Evolutionary conservation across 2,797 vertebrate genomes (phyloP).

Genomic region (Lacerta viridis): DNA sequence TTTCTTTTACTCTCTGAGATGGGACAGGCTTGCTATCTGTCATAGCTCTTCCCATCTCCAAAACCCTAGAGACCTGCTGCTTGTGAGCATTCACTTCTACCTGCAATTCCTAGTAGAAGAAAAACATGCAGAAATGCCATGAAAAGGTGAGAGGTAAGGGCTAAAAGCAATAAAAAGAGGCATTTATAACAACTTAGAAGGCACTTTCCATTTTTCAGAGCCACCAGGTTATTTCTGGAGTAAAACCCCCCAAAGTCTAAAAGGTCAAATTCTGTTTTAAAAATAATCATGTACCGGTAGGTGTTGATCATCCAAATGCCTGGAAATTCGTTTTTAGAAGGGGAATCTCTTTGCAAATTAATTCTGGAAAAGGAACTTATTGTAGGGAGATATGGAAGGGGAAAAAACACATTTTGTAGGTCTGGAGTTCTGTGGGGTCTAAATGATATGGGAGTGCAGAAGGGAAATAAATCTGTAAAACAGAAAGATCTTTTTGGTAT

Average conservation of each 20-base stretch:
- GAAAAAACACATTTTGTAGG: not conserved
- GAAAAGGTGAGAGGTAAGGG: not conserved
- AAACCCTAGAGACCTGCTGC: constrained; percentile 81
- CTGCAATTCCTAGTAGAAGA: constrained; percentile 83
- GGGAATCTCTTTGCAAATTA: not conserved
- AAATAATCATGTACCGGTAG: not conserved
- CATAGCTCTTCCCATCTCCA: constrained; percentile 83
- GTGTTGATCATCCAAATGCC: not conserved
- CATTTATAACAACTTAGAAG: not conserved
- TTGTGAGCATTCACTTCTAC: constrained; percentile 85
- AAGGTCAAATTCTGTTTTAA: not conserved
- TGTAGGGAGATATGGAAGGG: not conserved
- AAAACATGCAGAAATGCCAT: not conserved
- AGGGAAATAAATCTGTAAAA: not conserved
- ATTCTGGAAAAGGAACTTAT: not conserved
- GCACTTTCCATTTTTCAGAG: not conserved
- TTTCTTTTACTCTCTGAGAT: constrained; percentile 78
- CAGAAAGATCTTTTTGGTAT: not conserved
- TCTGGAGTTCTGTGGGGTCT: not conserved
- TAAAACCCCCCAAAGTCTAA: not conserved
- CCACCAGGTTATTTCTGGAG: not conserved
- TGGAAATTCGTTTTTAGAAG: not conserved
- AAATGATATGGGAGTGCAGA: not conserved
- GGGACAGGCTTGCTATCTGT: constrained; percentile 76
- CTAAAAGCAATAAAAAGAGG: not conserved